Base-by-base conservation (phyloP, 1,140 invertebrate species). In the Aphis craccivora region DNA sequence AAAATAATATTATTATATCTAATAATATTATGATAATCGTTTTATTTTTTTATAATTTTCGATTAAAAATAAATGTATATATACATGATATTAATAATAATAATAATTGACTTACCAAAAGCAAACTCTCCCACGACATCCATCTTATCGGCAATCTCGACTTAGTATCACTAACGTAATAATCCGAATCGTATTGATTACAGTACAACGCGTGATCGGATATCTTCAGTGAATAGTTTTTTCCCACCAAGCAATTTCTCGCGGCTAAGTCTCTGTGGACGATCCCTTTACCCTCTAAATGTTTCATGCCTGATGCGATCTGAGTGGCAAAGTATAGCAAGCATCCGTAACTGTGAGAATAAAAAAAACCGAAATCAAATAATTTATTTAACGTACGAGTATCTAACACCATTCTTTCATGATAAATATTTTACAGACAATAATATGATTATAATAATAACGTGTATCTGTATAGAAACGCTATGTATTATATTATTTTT, bases 151-250 rank as follows among this genome's bases (percentile, higher is more conserved):
- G 98, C 93, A 98, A 95, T 81, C 97, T 97, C 18, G 97, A 96
- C 94, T 98, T 97, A 45, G 97, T 97, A 94, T 97, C 97, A 94
- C 98, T 97, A 40, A 97, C 96, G 95, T 97, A 98, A 95, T 98
- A 98, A 95, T 98, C 98, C 2, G 96, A 95, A 90, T 97, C 96
- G 95, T 98, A 98, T 94, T 97, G 96, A 94, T 96, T 97, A 94
- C 98, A 97, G 95, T 97, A 98, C 96, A 98, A 98, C 4, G 98
- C 98, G 95, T 98, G 98, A 95, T 99, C 98, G 20, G 98, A 97
- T 93, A 99, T 97, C 95, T 98, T 98, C 94, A 98, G 96, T 81
- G 96, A 96, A 94, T 97, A 97, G 94, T 97, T 97, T 94, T 97
- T 97, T 94, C 97, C 97, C 37, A 98, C 97, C 91, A 98, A 96